Base-by-base conservation (phyloP, 2,888 invertebrate species). In the Antitype chi region DNA sequence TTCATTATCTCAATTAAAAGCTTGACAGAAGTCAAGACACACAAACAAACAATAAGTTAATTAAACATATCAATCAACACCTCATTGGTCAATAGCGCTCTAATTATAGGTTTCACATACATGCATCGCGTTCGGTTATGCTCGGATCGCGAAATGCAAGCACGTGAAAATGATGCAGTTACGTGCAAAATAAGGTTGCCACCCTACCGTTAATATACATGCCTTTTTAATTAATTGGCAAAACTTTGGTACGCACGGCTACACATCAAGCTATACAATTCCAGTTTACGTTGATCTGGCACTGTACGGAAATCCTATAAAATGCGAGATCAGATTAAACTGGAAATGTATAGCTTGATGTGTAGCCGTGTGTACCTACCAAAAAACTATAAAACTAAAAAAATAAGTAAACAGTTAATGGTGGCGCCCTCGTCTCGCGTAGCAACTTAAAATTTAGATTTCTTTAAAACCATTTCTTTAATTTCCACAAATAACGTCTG, bases 111-210 rank as follows among this genome's bases (percentile, higher is more conserved):
- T 82, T 79, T 67, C 80, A 72, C 32, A 25, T 20, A 55, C 55
- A 25, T 0, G 38, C 69, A 69, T 83, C 67, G 74, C 80, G 74
- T 84, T 84, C 59, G 70, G 57, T 63, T 55, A 82, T 64, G 70
- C 25, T 63, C 43, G 70, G 74, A 68, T 60, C 38, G 62, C 72
- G n/a, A 32, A 60, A 38, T 47, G 69, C 59, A 32, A 15, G 25
- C 71, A 60, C 69, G 49, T 72, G 52, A 47, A 47, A 62, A 55
- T 49, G n/a, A 28, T 32, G 4, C 53, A 23, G 23, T 72, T 69
- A 55, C 72, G 62, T 81, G 69, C 20, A 9, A 13, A 17, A 0
- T 66, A 66, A 32, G 72, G 57, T 69, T 83, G 69, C 11, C 64
- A 70, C 25, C 5, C 15, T n/a, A 47, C 7, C 15, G 11, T 52